These are phyloP conservation scores for Solenopsis invicta DNA, from an alignment of 1,140 invertebrate species.

Conservation along the genomic window DNA sequence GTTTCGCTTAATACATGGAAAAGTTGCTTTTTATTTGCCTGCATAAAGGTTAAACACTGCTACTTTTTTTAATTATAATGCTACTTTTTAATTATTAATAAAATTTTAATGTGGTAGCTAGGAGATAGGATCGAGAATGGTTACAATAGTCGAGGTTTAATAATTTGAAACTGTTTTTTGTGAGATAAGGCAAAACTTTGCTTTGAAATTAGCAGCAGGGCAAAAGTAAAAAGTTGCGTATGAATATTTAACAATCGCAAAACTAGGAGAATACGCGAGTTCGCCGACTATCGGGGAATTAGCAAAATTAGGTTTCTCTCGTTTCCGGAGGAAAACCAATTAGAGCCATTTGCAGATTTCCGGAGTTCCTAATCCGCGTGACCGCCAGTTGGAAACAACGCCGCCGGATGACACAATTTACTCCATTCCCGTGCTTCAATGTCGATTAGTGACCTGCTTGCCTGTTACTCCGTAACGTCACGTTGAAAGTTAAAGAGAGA, in stretches of 20 bases:
- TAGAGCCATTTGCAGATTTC: slow-evolving; percentile 79
- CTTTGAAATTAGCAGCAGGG: not conserved
- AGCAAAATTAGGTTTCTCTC: slow-evolving; percentile 78
- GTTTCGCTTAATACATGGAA: too few relatives aligned
- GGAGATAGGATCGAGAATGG: not conserved
- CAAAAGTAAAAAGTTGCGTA: slow-evolving; percentile 29
- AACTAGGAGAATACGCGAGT: not conserved
- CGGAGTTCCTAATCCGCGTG: slow-evolving; percentile 74
- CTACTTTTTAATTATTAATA: not conserved
- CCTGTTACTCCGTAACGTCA: slow-evolving; percentile 32
- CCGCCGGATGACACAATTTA: slow-evolving; percentile 72
- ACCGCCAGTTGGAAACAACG: slow-evolving; percentile 71
- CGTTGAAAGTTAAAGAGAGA: slow-evolving; percentile 37
- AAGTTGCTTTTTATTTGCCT: too few relatives aligned
- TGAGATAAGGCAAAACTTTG: not conserved
- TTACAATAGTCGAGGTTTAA: not conserved
- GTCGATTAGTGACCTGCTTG: slow-evolving; percentile 66
- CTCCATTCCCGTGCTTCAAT: slow-evolving; percentile 48
- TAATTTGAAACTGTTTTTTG: not conserved
- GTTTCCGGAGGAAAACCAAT: slow-evolving; percentile 77
- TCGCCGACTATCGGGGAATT: slow-evolving; percentile 73
- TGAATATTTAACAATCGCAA: slow-evolving; percentile 7
- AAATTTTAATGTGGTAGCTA: not conserved
- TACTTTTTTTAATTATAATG: too few relatives aligned
- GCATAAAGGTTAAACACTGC: too few relatives aligned